Percentiles rank a stretch among this genome's conserved stretches.
Evolutionary conservation across 2,113 vertebrate genomes (phyloP).

Genomic region (Patagioenas fasciata): DNA sequence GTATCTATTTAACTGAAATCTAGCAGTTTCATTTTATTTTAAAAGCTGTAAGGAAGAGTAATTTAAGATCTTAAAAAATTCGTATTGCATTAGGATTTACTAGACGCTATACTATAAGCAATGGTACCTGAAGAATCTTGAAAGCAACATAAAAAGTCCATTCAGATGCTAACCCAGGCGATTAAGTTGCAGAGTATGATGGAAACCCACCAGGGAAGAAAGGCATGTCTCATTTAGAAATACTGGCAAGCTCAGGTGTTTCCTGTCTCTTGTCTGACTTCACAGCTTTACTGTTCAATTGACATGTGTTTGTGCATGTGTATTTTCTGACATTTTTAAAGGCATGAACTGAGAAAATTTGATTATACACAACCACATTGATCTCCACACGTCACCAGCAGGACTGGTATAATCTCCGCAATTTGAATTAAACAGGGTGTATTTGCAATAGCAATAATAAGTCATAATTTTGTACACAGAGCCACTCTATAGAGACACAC

Average conservation of each 20-base stretch:
- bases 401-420: neutral
- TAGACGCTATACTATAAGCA: neutral
- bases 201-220: neutral
- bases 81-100: neutral
- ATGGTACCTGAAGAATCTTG: neutral
- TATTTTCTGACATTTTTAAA: neutral
- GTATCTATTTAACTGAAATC: neutral
- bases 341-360: neutral
- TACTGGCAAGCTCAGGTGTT: neutral
- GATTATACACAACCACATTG: neutral
- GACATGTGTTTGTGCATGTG: neutral
- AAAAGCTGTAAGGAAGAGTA: neutral
- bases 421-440: neutral
- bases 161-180: neutral
- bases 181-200: neutral
- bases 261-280: neutral
- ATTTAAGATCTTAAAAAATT: neutral
- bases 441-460: neutral
- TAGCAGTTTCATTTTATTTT: neutral
- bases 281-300: neutral
- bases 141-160: neutral
- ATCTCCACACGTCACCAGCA: neutral
- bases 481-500: neutral
- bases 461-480: neutral
- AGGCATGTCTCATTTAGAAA: neutral